A percentile compares a stretch with the other conserved stretches of the same genome.
Conservation (phyloP, 2,113 vertebrate species). For the Barbus barbus region DNA sequence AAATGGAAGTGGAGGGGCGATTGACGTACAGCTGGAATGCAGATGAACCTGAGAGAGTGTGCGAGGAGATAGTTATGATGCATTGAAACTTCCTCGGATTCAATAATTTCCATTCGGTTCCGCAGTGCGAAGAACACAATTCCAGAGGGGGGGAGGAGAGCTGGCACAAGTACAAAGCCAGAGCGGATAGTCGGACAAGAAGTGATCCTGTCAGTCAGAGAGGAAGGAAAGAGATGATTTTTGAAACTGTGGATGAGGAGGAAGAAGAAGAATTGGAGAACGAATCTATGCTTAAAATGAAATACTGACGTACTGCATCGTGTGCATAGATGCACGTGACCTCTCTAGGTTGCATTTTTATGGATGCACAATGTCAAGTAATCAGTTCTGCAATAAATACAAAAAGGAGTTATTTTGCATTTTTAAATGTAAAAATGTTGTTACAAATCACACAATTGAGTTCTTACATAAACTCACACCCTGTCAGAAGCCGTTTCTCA, state of each 20-base stretch:
- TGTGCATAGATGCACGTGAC: background rate
- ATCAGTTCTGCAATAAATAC: background rate
- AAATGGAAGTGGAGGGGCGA: conserved; percentile 13
- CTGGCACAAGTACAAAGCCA: background rate
- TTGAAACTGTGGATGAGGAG: background rate
- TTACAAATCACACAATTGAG: no score
- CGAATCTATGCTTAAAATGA: background rate
- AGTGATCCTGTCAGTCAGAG: conserved; percentile 23
- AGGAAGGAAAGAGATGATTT: background rate
- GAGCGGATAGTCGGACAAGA: conserved; percentile 20
- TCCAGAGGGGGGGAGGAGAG: background rate
- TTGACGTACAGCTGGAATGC: conserved; percentile 27
- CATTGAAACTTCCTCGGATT: conserved; percentile 36
- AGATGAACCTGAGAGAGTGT: conserved; percentile 27
- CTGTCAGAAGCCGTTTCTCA: no score
- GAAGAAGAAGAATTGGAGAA: background rate
- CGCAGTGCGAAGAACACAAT: conserved; percentile 37
- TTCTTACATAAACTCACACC: no score
- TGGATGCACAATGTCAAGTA: background rate
- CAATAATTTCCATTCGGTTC: conserved; percentile 26
- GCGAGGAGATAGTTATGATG: conserved; percentile 20
- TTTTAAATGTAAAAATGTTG: no score
- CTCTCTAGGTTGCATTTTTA: background rate
- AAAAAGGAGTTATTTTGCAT: background rate
- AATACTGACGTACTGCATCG: background rate